Evolutionary conservation across 2,797 vertebrate species (phyloP).

Genomic region (Hypotaenidia philippensis): DNA sequence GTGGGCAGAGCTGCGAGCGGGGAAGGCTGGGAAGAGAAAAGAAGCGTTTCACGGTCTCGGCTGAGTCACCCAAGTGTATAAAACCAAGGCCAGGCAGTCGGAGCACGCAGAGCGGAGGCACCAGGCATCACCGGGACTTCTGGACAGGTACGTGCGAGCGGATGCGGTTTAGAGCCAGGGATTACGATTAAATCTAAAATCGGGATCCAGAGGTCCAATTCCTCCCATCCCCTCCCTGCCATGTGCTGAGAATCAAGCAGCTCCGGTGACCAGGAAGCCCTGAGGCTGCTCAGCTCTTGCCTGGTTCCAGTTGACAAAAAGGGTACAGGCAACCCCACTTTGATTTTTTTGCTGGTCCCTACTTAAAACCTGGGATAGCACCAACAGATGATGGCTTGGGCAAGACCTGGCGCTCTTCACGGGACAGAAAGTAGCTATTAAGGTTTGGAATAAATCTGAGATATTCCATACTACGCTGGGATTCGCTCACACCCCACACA

Average conservation of each 20-base stretch:
- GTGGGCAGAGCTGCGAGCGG: constrained; percentile 56
- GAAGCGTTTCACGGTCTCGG: background rate
- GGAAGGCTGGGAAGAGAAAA: constrained; percentile 2
- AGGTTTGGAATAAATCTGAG: background rate
- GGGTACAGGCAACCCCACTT: background rate
- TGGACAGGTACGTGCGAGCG: constrained; percentile 59
- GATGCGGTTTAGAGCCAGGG: background rate
- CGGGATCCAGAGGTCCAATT: background rate
- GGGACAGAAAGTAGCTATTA: background rate
- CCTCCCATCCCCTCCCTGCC: background rate
- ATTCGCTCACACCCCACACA: background rate
- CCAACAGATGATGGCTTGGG: background rate
- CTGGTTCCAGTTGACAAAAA: background rate
- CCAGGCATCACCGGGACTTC: background rate
- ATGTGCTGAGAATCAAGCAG: background rate
- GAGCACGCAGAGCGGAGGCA: background rate
- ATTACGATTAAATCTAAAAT: background rate
- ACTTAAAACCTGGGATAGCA: background rate
- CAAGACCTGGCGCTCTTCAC: background rate
- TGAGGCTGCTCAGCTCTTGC: background rate
- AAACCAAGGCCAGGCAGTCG: background rate
- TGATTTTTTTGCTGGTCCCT: background rate
- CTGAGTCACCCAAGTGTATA: constrained; percentile 55
- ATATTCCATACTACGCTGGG: background rate
- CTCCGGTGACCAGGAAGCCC: background rate